Base-by-base conservation (phyloP, 1,140 invertebrate species). In the Wiebesia pumilae region DNA sequence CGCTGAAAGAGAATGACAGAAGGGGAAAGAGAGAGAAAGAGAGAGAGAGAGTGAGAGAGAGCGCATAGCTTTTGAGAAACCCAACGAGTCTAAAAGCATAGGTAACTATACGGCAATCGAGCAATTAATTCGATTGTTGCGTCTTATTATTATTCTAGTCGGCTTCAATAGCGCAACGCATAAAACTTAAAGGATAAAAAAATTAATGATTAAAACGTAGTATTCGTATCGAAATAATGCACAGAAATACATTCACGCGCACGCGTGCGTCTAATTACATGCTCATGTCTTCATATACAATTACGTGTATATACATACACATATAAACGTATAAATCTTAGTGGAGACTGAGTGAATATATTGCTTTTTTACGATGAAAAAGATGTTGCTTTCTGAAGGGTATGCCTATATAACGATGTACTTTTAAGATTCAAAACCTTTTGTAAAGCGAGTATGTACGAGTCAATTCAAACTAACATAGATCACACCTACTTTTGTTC, bases 141-240 rank as follows among this genome's bases (percentile, higher is more conserved):
- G 77, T 75, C 78, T 84, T 84, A 84, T 81, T 87, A 84, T 83
- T 87, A 87, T 84, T 87, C 83, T 87, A 87, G 86, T 87, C 86
- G 84, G 86, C 82, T 87, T 87, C 30, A 65, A 84, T 87, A 87
- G 86, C 38, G 67, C 35, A 78, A 78, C 69, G 81, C 81, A 83
- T 83, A 40, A 83, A 86, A 87, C 51, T 79, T 87, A 81, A 83
- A 79, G 30, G 54, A 69, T 79, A 83, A 84, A 54, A 75, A n/a
- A 47, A 69, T 84, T 67, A 84, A 69, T 58, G 62, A 58, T 71
- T 81, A 84, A 75, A 82, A 7, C 16, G 51, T 83, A 87, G 81
- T 79, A 83, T 83, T 87, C 51, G 43, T 81, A 80, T 71, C 38
- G 30, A 77, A 19, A 78, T 79, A 19, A 79, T 65, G 38, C 38